Conservation (phyloP, 2,797 vertebrate genomes). For the Tapera naevia region DNA sequence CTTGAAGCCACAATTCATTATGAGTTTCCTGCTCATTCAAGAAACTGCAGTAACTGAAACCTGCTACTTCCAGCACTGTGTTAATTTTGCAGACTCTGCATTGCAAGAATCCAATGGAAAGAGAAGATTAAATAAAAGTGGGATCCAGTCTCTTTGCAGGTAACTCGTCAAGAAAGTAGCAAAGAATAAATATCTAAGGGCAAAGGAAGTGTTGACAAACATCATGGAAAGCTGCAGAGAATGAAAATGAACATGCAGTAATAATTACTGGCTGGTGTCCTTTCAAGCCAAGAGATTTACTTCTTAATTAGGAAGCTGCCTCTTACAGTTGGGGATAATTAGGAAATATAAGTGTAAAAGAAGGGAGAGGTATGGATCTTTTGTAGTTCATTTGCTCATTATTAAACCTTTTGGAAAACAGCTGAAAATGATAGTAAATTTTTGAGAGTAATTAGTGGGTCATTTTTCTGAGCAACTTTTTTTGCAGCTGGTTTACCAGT, state of each 20-base stretch:
- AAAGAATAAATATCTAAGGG: constrained; percentile 6
- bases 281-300: constrained; percentile 3
- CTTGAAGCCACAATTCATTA: background rate
- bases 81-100: background rate
- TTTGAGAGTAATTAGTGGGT: background rate
- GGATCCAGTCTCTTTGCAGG: background rate
- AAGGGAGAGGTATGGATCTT: background rate
- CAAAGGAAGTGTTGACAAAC: background rate
- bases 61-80: accelerated
- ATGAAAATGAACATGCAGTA: background rate
- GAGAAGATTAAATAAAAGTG: background rate
- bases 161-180: background rate
- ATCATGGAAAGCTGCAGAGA: background rate
- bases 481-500: background rate
- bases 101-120: background rate
- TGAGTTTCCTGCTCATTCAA: constrained; percentile 18
- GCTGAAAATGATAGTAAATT: background rate
- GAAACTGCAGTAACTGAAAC: background rate
- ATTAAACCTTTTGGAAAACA: background rate
- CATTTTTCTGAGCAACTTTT: background rate
- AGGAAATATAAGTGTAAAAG: background rate
- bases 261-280: background rate
- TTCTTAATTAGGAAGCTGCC: constrained; percentile 1
- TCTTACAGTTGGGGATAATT: constrained; percentile 10
- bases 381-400: background rate